Evolutionary conservation across 2,888 invertebrate genomes (phyloP).

Genomic region (Brachyopa scutellaris): DNA sequence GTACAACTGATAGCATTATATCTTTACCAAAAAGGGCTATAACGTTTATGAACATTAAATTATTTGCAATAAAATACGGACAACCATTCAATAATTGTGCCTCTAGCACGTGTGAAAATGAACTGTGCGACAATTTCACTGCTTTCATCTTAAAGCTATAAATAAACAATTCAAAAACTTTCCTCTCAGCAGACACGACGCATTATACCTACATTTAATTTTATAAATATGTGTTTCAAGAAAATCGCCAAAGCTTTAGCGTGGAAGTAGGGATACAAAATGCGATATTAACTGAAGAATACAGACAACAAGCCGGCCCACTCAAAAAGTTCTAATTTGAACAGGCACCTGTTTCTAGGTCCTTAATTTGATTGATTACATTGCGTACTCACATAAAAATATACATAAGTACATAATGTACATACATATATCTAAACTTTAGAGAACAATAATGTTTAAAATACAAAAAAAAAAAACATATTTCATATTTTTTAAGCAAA

Average conservation of each 20-base stretch:
- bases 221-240: constrained; percentile 8
- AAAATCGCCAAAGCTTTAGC: constrained; percentile 12
- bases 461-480: too few relatives aligned
- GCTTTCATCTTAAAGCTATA: constrained; percentile 47
- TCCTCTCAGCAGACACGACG: constrained; percentile 22
- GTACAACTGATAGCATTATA: not conserved
- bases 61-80: not conserved
- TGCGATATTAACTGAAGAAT: not conserved
- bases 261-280: not conserved
- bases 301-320: constrained; percentile 1
- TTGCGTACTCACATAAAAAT: too few relatives aligned
- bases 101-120: constrained; percentile 6
- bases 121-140: constrained; percentile 32
- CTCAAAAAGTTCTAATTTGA: not conserved
- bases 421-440: too few relatives aligned
- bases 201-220: constrained; percentile 5
- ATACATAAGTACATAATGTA: too few relatives aligned
- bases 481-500: too few relatives aligned
- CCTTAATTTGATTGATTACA: too few relatives aligned
- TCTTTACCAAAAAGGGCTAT: too few relatives aligned
- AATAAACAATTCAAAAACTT: constrained; percentile 48
- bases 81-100: constrained; percentile 16
- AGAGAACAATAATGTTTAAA: too few relatives aligned
- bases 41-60: too few relatives aligned
- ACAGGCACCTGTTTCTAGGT: constrained; percentile 26